Base-by-base conservation (phyloP, 2,113 vertebrate species). In the Isurus oxyrinchus region DNA sequence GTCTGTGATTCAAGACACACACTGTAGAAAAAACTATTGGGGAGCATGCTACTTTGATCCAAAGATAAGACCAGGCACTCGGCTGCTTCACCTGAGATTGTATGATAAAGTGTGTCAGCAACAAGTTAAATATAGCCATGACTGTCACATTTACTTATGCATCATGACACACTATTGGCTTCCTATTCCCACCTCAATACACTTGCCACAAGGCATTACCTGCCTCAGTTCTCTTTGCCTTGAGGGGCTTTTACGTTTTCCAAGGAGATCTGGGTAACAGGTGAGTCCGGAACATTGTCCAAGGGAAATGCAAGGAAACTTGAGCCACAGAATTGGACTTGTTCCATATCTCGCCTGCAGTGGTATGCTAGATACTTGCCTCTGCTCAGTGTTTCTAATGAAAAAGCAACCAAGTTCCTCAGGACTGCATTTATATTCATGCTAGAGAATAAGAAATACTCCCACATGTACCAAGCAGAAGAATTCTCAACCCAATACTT, bases 401-500 rank as follows among this genome's bases (percentile, higher is more conserved):
- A n/a, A 81, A 81, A 1, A 0, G 16, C 76, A 40, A 81, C 16
- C 76, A n/a, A 81, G 72, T 81, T 81, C 1, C 76, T 81, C 11
- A 2, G 44, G 79, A 84, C 21, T 21, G 4, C 4, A 13, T 84
- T 84, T 44, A 21, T 84, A 40, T 6, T 21, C n/a, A 5, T 44
- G n/a, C 4, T 81, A 6, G 69, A 76, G 27, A 76, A 10, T 35
- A 35, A 8, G 27, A 76, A 4, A 76, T 76, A 7, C 31, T 76
- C 27, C 69, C 25, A 69, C 67, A 27, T 35, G 27, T 25, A 7
- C 7, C 27, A 31, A 31, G 6, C 69, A n/a, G 10, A 10, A 81
- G 35, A 90, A 94, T 96, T 63, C 96, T 67, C 96, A 97, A 96
- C 96, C 96, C 96, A 96, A 96, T 55, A 84, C 88, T 96, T 97